Evolutionary conservation across 2,113 vertebrate species (phyloP).

Genomic region (Neofelis nebulosa): DNA sequence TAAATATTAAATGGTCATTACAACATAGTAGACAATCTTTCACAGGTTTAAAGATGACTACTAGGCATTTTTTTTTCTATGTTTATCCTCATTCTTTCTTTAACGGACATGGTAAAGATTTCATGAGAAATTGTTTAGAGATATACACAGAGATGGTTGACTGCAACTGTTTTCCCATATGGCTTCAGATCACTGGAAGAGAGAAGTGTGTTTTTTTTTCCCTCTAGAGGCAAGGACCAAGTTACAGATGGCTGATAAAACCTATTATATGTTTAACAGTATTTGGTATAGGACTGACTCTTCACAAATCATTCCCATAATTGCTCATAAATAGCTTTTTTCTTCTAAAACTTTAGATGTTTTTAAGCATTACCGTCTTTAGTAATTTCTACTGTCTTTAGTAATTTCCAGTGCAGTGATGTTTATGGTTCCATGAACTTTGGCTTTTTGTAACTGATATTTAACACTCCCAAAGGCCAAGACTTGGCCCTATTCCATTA

Average conservation of each 20-base stretch:
- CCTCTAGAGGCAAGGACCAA: not conserved
- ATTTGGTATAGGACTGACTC: not conserved
- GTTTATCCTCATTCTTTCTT: not conserved
- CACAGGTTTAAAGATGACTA: not conserved
- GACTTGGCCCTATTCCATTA: not conserved
- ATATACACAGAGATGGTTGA: not conserved
- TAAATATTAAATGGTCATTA: not conserved
- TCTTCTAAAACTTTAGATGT: not conserved
- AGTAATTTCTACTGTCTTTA: conserved; percentile 49
- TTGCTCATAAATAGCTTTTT: not conserved
- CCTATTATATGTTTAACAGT: not conserved
- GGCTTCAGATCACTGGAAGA: not conserved
- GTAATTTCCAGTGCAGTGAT: not conserved
- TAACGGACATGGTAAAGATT: not conserved
- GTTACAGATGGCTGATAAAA: not conserved
- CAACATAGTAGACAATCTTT: not conserved
- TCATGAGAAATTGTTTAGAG: not conserved
- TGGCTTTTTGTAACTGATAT: conserved; percentile 47
- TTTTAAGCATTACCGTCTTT: conserved; percentile 50
- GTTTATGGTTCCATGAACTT: conserved; percentile 10
- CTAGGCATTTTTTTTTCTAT: rapidly evolving
- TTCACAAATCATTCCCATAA: not conserved
- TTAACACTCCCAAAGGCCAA: not conserved
- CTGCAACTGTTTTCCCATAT: not conserved
- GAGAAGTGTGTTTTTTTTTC: not conserved